Percentiles rank a stretch among this genome's conserved stretches.
These are phyloP conservation scores for Sarcophaga rosellei DNA, from an alignment of 2,888 invertebrate species.

Conservation along the genomic window DNA sequence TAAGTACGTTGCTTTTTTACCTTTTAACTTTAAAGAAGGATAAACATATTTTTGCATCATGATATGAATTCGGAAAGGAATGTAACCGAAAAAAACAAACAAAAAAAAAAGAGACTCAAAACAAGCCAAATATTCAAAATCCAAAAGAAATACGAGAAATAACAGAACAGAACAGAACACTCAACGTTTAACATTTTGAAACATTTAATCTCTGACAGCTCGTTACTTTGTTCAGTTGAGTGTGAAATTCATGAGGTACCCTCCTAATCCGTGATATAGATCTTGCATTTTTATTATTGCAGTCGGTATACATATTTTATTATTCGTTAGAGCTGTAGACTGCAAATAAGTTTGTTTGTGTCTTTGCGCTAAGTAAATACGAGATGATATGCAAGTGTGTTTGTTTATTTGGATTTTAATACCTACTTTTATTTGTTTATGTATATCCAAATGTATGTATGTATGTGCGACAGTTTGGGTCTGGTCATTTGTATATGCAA, in stretches of 20 bases:
- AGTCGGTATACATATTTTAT: not conserved
- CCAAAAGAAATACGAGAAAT: conserved; percentile 1
- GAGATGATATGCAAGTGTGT: not conserved
- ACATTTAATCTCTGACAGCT: conserved; percentile 65
- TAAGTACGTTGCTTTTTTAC: conserved; percentile 13
- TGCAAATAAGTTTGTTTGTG: too few relatives aligned
- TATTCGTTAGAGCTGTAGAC: not conserved
- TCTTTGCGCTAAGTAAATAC: too few relatives aligned
- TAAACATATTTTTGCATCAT: conserved; percentile 54
- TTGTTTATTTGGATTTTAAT: conserved; percentile 11
- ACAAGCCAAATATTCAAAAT: conserved; percentile 34
- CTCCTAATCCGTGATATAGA: conserved; percentile 61
- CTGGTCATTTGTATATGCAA: conserved; percentile 15
- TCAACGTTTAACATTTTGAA: conserved; percentile 57
- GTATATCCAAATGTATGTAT: not conserved
- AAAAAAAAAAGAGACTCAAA: not conserved
- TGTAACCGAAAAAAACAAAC: not conserved
- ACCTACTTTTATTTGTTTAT: not conserved
- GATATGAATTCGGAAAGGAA: conserved; percentile 30
- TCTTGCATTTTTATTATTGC: conserved; percentile 51
- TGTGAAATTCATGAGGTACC: conserved; percentile 65
- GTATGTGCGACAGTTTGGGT: not conserved
- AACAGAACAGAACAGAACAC: not conserved
- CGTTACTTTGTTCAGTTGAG: conserved; percentile 60
- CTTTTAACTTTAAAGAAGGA: conserved; percentile 39